Conservation (phyloP, 2,888 invertebrate genomes). For the Zaprionus obscuricornis region DNA sequence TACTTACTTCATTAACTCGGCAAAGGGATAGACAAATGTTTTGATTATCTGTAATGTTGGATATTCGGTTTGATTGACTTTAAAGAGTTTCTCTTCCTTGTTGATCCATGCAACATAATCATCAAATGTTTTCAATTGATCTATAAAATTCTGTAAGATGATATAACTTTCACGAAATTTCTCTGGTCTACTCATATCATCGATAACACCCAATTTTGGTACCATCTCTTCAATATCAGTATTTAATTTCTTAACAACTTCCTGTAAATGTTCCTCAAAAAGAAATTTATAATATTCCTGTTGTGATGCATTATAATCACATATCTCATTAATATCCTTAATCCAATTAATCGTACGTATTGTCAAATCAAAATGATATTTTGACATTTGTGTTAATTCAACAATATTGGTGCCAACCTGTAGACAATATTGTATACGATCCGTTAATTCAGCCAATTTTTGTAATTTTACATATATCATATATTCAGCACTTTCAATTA, state of each 20-base stretch:
- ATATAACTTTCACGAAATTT: slow-evolving; percentile 91
- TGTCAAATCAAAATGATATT: slow-evolving; percentile 91
- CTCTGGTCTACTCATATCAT: slow-evolving; percentile 92
- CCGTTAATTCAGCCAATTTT: slow-evolving; percentile 88
- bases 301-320: slow-evolving; percentile 90
- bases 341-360: slow-evolving; percentile 93
- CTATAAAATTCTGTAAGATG: slow-evolving; percentile 89
- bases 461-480: slow-evolving; percentile 91
- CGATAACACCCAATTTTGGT: slow-evolving; percentile 90
- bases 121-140: slow-evolving; percentile 89
- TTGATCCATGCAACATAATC: slow-evolving; percentile 93
- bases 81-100: slow-evolving; percentile 92
- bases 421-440: slow-evolving; percentile 88
- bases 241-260: slow-evolving; percentile 88
- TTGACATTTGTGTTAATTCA: slow-evolving; percentile 89
- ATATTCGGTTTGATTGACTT: slow-evolving; percentile 90
- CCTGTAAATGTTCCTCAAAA: slow-evolving; percentile 91
- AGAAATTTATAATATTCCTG: slow-evolving; percentile 92
- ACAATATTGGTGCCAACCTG: slow-evolving; percentile 87
- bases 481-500: slow-evolving; percentile 91
- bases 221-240: slow-evolving; percentile 88
- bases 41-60: slow-evolving; percentile 91
- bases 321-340: slow-evolving; percentile 90
- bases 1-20: slow-evolving; percentile 87
- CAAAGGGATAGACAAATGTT: slow-evolving; percentile 88